Base-by-base conservation (phyloP, 2,797 vertebrate genomes). In the Antennarius maculatus region DNA sequence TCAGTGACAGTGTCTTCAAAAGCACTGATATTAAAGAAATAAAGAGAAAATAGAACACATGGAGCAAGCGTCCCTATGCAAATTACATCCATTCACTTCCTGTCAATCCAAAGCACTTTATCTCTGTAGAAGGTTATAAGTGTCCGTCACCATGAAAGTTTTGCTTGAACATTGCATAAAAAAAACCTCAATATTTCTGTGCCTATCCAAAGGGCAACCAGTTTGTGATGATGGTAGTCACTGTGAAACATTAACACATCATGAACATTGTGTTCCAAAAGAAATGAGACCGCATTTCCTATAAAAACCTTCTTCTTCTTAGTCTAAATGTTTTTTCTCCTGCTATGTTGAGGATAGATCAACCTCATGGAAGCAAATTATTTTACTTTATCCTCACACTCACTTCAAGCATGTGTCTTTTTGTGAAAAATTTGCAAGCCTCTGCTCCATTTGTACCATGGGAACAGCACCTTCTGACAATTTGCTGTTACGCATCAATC, bases 401-500 rank as follows among this genome's bases (percentile, higher is more conserved):
- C 10, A 0, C 17, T 47, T 80, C 50, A 23, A 18, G 42, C 43
- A 23, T 77, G 42, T 62, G 61, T 72, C 76, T 68, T 49, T 65
- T 50, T 77, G 66, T 34, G 58, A 54, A 62, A 82, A 77, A 52
- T 54, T 52, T 76, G 71, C 80, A 71, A 74, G 72, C 69, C 70
- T 75, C 9, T 39, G 59, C 56, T 74, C 77, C 58, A 81, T 86
- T 84, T n/a, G 61, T 63, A 77, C 77, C 77, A 31, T 6, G 60
- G 54, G 71, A 83, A 61, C 64, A 71, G 66, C 54, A 66, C 39
- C 64, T 64, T 69, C 53, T 77, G 62, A 68, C 66, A 39, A 29
- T 69, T 77, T 56, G 14, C 66, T 81, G 79, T 66, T 74, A 41
- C 55, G 51, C 64, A 86, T 86, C 71, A 78, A 71, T 88, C 77